These are phyloP conservation scores for Hirtodrosophila histrioides DNA, from an alignment of 2,888 invertebrate species.

Conservation along the genomic window DNA sequence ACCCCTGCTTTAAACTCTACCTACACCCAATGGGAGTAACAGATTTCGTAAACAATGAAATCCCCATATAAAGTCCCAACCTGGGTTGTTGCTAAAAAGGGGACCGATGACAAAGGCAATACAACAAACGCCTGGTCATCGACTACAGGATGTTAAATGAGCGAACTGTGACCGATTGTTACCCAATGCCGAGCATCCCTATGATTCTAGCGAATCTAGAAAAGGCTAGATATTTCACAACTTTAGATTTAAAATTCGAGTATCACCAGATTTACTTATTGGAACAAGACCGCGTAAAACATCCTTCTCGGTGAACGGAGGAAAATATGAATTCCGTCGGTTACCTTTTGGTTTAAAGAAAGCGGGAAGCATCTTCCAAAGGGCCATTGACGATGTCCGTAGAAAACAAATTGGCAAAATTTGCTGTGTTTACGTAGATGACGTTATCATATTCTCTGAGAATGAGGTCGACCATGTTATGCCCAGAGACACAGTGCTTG, in stretches of 20 bases:
- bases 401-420: too few relatives aligned
- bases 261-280: slow-evolving; percentile 81
- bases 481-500: too few relatives aligned
- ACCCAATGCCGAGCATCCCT: slow-evolving; percentile 80
- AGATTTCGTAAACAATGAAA: slow-evolving; percentile 20
- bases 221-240: too few relatives aligned
- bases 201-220: too few relatives aligned
- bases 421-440: too few relatives aligned
- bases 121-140: slow-evolving; percentile 71
- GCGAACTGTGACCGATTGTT: slow-evolving; percentile 76
- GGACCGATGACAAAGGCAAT: too few relatives aligned
- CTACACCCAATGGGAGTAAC: slow-evolving; percentile 17
- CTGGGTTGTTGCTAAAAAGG: slow-evolving; percentile 52
- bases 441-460: too few relatives aligned
- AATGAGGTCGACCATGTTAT: too few relatives aligned
- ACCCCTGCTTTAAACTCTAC: too few relatives aligned
- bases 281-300: slow-evolving; percentile 1
- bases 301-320: slow-evolving; percentile 13
- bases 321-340: too few relatives aligned
- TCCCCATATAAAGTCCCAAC: slow-evolving; percentile 17
- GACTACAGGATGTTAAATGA: slow-evolving; percentile 82
- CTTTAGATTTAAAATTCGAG: slow-evolving; percentile 79
- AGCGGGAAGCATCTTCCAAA: slow-evolving; percentile 81
- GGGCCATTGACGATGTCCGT: slow-evolving; percentile 34
- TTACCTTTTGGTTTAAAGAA: slow-evolving; percentile 82